Evolutionary conservation across 2,113 vertebrate species (phyloP), one percentile per base, ranked within the genome.

Genomic region (Nymphicus hollandicus): DNA sequence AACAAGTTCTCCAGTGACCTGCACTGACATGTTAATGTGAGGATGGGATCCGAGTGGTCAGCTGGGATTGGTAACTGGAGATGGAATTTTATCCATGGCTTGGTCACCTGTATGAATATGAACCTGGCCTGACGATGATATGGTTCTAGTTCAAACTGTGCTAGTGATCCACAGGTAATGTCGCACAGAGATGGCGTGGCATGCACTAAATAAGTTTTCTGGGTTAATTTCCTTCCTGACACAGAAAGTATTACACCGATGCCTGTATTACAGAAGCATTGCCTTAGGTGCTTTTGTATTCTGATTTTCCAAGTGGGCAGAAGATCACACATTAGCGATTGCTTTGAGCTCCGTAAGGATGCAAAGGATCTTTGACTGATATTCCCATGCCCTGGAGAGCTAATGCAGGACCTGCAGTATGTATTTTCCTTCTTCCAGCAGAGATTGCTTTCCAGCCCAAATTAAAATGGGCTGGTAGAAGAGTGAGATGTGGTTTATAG

Each of bases 181-280:
- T 5, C 15, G 1, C 2, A 0, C 25, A 43, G 22, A 53, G 58
- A 4, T 0, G 0, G 6, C 1, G 23, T 17, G 25, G 8, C 17
- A 1, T 2, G 58, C 6, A 0, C 64, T 1, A 5, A 28, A 13
- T 7, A 3, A 80, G 13, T 12, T 82, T 46, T 56, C 43, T 63
- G 78, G 25, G n/a, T 87, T 63, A 2, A 63, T 77, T 64, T 76
- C 43, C 19, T 55, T 13, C 52, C 74, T 22, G 68, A 58, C 55
- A n/a, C 33, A 7, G 17, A 8, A 41, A 58, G 13, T 23, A 4
- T 47, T 10, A 3, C 58, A 56, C 17, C 9, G 5, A 10, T 27
- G 64, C 9, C 24, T 6, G 8, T 6, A 1, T n/a, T 3, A 2
- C 69, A 15, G 69, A 3, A 52, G 33, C 17, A 6, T n/a, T 28